Conservation (phyloP, 2,113 vertebrate species). For the Leuciscus idus region DNA sequence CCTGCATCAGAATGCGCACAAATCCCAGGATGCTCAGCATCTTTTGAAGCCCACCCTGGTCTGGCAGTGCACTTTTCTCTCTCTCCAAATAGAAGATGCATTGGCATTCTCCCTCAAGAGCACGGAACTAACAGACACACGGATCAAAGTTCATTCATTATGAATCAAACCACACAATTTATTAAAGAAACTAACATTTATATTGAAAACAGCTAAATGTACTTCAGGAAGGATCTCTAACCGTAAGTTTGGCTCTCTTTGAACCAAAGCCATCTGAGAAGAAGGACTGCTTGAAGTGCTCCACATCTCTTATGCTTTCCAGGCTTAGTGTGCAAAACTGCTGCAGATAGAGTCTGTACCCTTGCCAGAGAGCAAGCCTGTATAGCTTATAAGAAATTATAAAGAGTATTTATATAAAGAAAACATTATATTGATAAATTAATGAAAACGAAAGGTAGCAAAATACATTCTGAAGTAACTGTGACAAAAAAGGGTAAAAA, state of each 20-base stretch:
- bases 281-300: conserved; percentile 80
- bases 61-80: conserved; percentile 69
- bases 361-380: conserved; percentile 85
- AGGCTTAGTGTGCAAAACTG: conserved; percentile 71
- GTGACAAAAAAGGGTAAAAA: neutral
- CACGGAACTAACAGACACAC: conserved; percentile 77
- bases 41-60: conserved; percentile 73
- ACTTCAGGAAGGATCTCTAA: conserved; percentile 68
- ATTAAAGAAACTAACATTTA: neutral
- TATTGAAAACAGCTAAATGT: neutral
- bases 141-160: conserved; percentile 40
- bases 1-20: conserved; percentile 80
- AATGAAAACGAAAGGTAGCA: neutral
- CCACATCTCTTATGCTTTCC: conserved; percentile 76
- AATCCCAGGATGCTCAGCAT: conserved; percentile 80
- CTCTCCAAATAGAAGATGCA: conserved; percentile 81
- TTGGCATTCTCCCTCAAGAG: conserved; percentile 74
- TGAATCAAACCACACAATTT: conserved; percentile 8
- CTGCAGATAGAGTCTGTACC: conserved; percentile 84
- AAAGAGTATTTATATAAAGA: neutral
- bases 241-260: conserved; percentile 74
- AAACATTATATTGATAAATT: neutral
- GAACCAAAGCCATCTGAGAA: conserved; percentile 84
- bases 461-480: neutral
- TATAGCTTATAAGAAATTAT: conserved; percentile 77